Percentiles rank a stretch among this genome's conserved stretches.
Evolutionary conservation across 2,888 invertebrate genomes (phyloP).

Genomic region (Ernsta delagoae): DNA sequence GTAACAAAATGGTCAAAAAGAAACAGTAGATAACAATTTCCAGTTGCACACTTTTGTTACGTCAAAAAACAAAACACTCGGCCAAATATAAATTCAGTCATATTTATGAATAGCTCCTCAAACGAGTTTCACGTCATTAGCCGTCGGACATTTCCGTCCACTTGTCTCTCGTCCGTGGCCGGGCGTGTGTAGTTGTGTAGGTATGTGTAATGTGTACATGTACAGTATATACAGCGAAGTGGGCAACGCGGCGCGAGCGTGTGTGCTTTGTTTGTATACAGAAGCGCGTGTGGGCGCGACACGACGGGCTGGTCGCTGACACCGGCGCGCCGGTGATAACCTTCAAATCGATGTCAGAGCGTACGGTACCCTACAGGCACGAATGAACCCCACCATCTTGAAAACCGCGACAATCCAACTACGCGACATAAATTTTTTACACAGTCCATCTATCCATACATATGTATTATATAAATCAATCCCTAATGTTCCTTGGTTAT

Average conservation of each 20-base stretch:
- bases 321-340: conserved; percentile 68
- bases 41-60: too few relatives aligned
- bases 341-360: conserved; percentile 78
- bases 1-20: too few relatives aligned
- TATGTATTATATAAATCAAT: too few relatives aligned
- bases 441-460: too few relatives aligned
- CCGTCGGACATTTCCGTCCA: background rate
- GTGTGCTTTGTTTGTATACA: conserved; percentile 56
- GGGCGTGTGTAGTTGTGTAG: background rate
- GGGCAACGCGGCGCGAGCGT: conserved; percentile 39
- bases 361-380: conserved; percentile 58
- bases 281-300: conserved; percentile 73
- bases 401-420: conserved; percentile 33
- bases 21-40: too few relatives aligned
- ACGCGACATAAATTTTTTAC: conserved; percentile 33
- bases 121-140: background rate
- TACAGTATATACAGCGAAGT: background rate
- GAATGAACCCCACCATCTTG: conserved; percentile 34
- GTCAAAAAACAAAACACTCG: too few relatives aligned
- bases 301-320: conserved; percentile 60
- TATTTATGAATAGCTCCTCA: background rate
- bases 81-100: background rate
- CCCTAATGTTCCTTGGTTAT: too few relatives aligned
- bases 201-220: conserved; percentile 11
- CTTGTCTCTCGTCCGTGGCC: too few relatives aligned